Conservation (phyloP, 2,797 vertebrate species). For the Molothrus aeneus region DNA sequence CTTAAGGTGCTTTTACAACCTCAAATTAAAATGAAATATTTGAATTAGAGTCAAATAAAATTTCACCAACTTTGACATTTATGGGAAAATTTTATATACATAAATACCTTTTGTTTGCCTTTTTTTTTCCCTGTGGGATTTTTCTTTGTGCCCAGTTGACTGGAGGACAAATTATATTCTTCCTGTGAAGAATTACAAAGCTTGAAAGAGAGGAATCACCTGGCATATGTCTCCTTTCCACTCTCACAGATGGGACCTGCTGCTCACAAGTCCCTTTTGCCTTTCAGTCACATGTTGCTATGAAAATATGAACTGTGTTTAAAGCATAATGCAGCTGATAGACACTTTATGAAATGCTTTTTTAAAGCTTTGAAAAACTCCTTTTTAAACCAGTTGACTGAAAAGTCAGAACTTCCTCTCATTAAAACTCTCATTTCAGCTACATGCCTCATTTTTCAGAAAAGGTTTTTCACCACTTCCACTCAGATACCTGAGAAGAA, state of each 20-base stretch:
- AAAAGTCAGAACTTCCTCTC: conserved; percentile 36
- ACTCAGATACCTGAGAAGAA: not conserved
- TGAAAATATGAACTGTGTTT: not conserved
- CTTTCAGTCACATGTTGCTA: not conserved
- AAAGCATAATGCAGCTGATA: conserved; percentile 14
- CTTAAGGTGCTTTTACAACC: not conserved
- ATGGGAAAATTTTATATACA: not conserved
- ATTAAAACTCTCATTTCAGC: not conserved
- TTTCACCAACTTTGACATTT: not conserved
- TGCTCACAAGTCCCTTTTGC: not conserved
- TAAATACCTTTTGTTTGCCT: not conserved
- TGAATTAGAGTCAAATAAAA: not conserved
- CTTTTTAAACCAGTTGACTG: not conserved
- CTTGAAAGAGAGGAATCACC: not conserved
- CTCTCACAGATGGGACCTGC: not conserved
- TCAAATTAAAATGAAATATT: not conserved
- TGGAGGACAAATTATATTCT: not conserved
- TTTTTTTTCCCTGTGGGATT: not conserved
- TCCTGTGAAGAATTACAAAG: not conserved
- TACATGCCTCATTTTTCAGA: not conserved
- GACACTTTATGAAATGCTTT: conserved; percentile 2
- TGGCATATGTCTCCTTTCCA: not conserved
- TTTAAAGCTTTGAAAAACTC: conserved; percentile 4
- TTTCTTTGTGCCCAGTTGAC: not conserved
- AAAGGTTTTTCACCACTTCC: not conserved